These are phyloP conservation scores for Apodemus speciosus DNA, from an alignment of 2,113 vertebrate genomes.

Conservation along the genomic window DNA sequence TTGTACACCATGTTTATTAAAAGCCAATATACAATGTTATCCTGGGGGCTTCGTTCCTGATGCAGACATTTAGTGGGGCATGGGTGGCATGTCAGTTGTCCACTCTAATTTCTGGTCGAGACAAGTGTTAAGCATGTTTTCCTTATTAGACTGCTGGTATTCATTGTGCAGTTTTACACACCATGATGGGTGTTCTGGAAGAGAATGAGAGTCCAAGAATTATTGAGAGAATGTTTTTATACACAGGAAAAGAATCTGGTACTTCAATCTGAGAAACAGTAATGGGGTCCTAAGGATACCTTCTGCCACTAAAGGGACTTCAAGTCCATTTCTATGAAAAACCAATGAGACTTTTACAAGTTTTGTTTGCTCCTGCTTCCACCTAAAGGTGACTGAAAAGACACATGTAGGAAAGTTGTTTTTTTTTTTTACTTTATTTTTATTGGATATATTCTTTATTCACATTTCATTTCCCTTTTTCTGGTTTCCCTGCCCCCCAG, in stretches of 20 bases:
- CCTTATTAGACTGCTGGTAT: slow-evolving; percentile 75
- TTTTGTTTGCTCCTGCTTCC: background rate
- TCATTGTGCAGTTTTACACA: slow-evolving; percentile 57
- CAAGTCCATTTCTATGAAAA: slow-evolving; percentile 30
- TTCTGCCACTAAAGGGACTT: background rate
- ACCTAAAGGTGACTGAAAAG: background rate
- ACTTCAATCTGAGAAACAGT: slow-evolving; percentile 21
- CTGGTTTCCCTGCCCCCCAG: no score
- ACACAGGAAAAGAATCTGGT: background rate
- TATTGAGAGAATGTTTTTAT: background rate
- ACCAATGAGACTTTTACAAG: background rate
- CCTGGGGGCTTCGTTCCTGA: slow-evolving; percentile 76
- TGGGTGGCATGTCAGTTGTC: slow-evolving; percentile 83
- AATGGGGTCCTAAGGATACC: background rate
- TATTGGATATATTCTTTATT: no score
- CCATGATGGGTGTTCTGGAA: background rate
- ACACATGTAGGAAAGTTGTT: background rate
- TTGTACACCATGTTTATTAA: slow-evolving; percentile 77
- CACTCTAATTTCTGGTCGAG: slow-evolving; percentile 79
- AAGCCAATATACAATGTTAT: slow-evolving; percentile 78
- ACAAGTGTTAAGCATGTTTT: slow-evolving; percentile 78
- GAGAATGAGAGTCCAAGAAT: background rate
- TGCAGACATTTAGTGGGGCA: slow-evolving; percentile 81
- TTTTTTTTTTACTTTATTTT: no score
- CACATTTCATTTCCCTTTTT: no score